Evolutionary conservation across 2,888 invertebrate genomes (phyloP).

Genomic region (Heterodera filipjevi): DNA sequence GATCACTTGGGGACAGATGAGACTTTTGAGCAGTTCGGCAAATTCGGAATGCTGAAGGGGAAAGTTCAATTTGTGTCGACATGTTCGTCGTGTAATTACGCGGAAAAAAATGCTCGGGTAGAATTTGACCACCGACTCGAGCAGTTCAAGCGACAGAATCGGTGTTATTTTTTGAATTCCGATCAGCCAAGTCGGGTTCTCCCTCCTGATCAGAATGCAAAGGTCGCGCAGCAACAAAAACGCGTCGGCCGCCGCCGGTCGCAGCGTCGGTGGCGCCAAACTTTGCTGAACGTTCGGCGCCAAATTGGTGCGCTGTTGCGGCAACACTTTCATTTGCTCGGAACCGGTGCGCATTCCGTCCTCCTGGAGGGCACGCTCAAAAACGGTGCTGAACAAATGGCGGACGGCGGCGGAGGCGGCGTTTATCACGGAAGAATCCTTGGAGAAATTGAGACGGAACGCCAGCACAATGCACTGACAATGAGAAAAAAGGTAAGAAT

Average conservation of each 20-base stretch:
- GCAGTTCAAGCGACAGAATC: slow-evolving; percentile 90
- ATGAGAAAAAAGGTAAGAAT: slow-evolving; percentile 55
- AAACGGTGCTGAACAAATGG: slow-evolving; percentile 82
- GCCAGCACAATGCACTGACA: slow-evolving; percentile 89
- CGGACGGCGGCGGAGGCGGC: slow-evolving; percentile 96
- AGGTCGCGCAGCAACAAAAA: slow-evolving; percentile 94
- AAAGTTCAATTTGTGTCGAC: neutral
- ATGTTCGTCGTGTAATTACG: slow-evolving; percentile 52
- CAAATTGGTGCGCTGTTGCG: slow-evolving; percentile 18
- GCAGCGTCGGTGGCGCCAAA: slow-evolving; percentile 75
- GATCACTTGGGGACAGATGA: slow-evolving; percentile 96
- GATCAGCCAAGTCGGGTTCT: slow-evolving; percentile 90
- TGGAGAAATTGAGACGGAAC: slow-evolving; percentile 91
- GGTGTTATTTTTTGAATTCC: slow-evolving; percentile 96
- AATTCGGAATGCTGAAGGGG: slow-evolving; percentile 73
- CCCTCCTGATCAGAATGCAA: slow-evolving; percentile 92
- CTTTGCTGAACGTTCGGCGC: slow-evolving; percentile 19
- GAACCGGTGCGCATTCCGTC: slow-evolving; percentile 55
- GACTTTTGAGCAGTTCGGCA: slow-evolving; percentile 88
- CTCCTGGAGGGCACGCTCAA: slow-evolving; percentile 68
- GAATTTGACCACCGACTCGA: slow-evolving; percentile 86
- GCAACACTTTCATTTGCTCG: slow-evolving; percentile 2
- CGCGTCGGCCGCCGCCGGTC: slow-evolving; percentile 75
- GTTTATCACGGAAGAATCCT: slow-evolving; percentile 91
- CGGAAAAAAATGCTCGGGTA: slow-evolving; percentile 68